These are phyloP conservation scores for Colletes collaris DNA, from an alignment of 2,888 invertebrate species.

Conservation along the genomic window DNA sequence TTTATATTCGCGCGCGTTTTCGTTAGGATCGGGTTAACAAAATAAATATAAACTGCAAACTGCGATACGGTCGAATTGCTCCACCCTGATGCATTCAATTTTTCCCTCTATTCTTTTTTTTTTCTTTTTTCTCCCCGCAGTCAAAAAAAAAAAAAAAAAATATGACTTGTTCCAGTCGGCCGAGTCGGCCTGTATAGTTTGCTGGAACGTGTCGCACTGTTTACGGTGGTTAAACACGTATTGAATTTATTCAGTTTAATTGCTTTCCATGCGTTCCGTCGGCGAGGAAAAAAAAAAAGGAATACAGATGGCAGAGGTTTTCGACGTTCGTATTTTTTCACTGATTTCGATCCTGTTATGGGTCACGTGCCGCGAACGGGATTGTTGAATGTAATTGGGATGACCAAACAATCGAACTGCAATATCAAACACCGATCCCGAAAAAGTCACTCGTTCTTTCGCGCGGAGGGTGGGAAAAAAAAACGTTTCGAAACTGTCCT, in stretches of 20 bases:
- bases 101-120: no score
- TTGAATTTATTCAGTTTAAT: constrained; percentile 28
- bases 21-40: no score
- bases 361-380: not conserved
- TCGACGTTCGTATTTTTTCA: constrained; percentile 11
- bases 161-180: constrained; percentile 1
- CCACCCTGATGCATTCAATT: no score
- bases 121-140: no score
- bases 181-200: not conserved
- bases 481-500: not conserved
- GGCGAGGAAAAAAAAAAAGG: not conserved
- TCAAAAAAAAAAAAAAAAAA: not conserved
- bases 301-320: not conserved
- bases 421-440: constrained; percentile 7
- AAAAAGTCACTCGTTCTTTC: not conserved
- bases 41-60: no score
- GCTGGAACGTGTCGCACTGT: constrained; percentile 12
- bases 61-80: no score
- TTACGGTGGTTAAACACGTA: constrained; percentile 6
- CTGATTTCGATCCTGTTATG: not conserved
- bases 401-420: not conserved
- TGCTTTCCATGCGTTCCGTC: constrained; percentile 2
- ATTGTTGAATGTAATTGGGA: not conserved
- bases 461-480: not conserved
- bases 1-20: no score